Evolutionary conservation across 1,140 invertebrate genomes (phyloP), one percentile per base, ranked within the genome.

Genomic region (Lerema accius): DNA sequence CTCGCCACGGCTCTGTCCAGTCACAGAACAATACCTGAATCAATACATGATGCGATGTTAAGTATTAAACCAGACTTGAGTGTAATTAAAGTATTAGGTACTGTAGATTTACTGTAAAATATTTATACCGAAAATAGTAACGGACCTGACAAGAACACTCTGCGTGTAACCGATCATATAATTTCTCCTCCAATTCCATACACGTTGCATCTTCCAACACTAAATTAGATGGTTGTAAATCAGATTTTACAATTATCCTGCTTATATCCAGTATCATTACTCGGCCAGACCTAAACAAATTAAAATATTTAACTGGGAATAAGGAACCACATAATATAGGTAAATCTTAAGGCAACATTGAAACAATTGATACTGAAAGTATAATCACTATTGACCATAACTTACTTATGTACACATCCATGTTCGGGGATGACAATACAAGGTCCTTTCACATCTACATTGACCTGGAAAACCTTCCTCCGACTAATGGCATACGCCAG

Each of bases 131-230:
- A n/a, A 37, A 32, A 46, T 16, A 32, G 4, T 1, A 17, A 17
- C 84, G 88, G 95, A 96, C 67, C 94, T 93, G 76, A 94, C 93
- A 46, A 11, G 92, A 93, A 49, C 95, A 93, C 63, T 93, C 93
- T 3, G 96, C 91, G 67, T 95, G 94, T 51, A 96, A 93, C 71
- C 96, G 91, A 70, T 97, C 96, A 73, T 97, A 97, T 0, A 97
- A 86, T 56, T 94, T 92, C 84, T 96, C 95, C 78, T 97, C 96
- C 11, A 96, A 85, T 91, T 97, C 96, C 93, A 96, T 96, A 73
- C 95, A 94, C 0, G 96, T 96, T 0, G 94, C 94, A 76, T 96
- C 95, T 83, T 96, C 95, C 1, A 95, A 81, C 16, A 93, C 92
- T 71, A 94, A 84, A 60, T 93, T 93, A 7, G 93, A 90, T 4